Evolutionary conservation across 2,888 invertebrate species (phyloP).

Genomic region (Chaitophorus viminalis): DNA sequence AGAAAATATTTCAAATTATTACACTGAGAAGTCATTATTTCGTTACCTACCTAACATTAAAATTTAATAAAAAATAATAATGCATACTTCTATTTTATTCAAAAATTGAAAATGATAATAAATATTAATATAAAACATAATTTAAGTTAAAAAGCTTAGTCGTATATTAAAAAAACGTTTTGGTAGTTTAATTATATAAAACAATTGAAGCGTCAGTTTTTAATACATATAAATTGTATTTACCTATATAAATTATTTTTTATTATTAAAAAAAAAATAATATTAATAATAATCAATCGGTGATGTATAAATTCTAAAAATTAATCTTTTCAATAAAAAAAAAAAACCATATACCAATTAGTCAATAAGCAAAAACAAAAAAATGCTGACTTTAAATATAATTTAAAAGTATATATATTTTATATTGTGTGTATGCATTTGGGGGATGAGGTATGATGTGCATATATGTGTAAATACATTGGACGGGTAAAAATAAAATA

Average conservation of each 20-base stretch:
- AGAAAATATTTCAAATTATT: not conserved
- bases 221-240: conserved; percentile 15
- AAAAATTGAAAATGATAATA: conserved; percentile 33
- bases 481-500: conserved; percentile 11
- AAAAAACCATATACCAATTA: conserved; percentile 37
- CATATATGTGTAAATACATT: not conserved
- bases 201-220: conserved; percentile 42
- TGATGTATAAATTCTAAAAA: conserved; percentile 45
- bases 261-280: conserved; percentile 28
- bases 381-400: conserved; percentile 51
- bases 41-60: not conserved
- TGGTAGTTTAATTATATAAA: conserved; percentile 19
- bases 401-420: conserved; percentile 41
- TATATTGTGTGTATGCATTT: no score
- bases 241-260: conserved; percentile 29
- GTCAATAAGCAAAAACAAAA: conserved; percentile 51
- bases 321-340: conserved; percentile 42
- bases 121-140: conserved; percentile 29
- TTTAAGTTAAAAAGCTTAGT: conserved; percentile 31
- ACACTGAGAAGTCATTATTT: not conserved
- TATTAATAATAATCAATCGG: conserved; percentile 34
- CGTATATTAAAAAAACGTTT: not conserved
- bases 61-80: not conserved
- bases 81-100: not conserved
- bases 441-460: no score